Base-by-base conservation (phyloP, 2,888 invertebrate genomes). In the Sympetrum striolatum region DNA sequence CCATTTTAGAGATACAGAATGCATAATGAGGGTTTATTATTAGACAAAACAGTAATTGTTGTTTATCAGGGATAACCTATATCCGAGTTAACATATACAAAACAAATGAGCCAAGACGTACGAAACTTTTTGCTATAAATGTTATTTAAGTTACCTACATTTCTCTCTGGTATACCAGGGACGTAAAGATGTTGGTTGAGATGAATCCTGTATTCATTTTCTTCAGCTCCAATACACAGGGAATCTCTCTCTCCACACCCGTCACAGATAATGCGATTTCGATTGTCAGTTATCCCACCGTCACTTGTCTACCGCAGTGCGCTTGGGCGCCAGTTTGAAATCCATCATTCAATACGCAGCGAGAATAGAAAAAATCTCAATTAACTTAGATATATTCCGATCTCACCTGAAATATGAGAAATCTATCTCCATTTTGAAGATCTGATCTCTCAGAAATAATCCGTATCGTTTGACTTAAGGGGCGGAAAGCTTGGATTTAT, bases 151-250 rank as follows among this genome's bases (percentile, higher is more conserved):
- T n/a, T 37, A 86, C 86, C 86, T 86, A 86, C 86, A 86, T 86
- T 58, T 86, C 86, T 86, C 86, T 86, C 86, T 86, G 86, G 86
- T 86, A 86, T 35, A 86, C 86, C 86, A 86, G 86, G 86, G 86
- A 86, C 60, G 86, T 37, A 86, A 86, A 86, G 25, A 86, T 60
- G 60, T 86, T 60, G 60, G 58, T 86, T 64, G 58, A 58, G 35
- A 86, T 60, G 60, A 86, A 86, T 86, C 86, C 86, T 60, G 86
- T 64, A 86, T 86, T 86, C 86, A 86, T 86, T 86, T 86, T 86
- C 86, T 64, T 86, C 86, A 64, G 86, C 60, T 86, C 35, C 60
- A 60, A 86, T 86, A n/a, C 86, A 86, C 86, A 37, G 25, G 31
- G 37, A 86, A 8, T 64, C 60, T 60, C 37, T 60, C 37, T 60